phyloP scores from a whole-genome alignment of 1,140 invertebrate genomes.

The Drosophila ogumai region DNA sequence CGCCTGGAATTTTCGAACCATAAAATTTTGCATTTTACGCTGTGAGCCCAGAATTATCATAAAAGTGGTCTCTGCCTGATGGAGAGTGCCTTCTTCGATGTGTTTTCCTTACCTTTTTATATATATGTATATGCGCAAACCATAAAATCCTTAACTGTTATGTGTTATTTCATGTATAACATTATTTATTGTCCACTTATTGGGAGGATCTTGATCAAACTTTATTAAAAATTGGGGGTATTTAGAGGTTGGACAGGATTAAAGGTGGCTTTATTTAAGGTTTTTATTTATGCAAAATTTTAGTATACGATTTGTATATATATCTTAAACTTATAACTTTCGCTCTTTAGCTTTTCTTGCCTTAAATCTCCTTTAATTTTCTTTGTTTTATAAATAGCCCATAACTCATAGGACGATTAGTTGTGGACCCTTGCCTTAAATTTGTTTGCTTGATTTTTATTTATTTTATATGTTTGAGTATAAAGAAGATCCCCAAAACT shows the following conservation, averaged over 20 bases:
- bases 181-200: conserved; percentile 15
- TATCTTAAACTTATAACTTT: conserved; percentile 2
- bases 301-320: background rate
- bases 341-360: background rate
- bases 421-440: conserved; percentile 14
- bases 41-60: conserved; percentile 55
- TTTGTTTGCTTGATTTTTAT: background rate
- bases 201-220: background rate
- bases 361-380: background rate
- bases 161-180: conserved; percentile 56
- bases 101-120: conserved; percentile 1
- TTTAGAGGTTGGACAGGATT: background rate
- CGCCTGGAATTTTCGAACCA: conserved; percentile 72
- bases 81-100: conserved; percentile 30
- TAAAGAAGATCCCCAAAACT: conserved; percentile 20
- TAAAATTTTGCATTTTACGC: conserved; percentile 74
- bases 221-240: background rate
- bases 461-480: background rate
- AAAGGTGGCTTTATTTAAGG: background rate
- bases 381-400: background rate
- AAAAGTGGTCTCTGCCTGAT: conserved; percentile 27
- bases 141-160: conserved; percentile 69
- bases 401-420: conserved; percentile 37
- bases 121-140: conserved; percentile 15
- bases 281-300: background rate